Conservation (phyloP, 64 coral and sea anemone genomes). For the Porites australiensis region DNA sequence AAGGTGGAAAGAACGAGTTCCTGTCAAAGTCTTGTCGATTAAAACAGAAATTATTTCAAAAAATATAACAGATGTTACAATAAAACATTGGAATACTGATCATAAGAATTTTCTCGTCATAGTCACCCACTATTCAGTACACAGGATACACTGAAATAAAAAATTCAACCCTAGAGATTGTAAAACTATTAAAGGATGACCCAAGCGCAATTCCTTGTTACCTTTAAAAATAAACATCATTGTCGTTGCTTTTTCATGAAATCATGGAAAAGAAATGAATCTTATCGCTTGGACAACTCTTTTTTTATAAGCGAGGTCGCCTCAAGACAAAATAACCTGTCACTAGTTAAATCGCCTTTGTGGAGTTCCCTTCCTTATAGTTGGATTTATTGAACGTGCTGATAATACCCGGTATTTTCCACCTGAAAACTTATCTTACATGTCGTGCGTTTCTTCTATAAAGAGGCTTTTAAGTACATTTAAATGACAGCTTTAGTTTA, state of each 20-base stretch:
- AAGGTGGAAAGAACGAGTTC: too few relatives aligned
- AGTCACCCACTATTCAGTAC: too few relatives aligned
- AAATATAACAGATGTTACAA: too few relatives aligned
- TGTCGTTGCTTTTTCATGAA: conserved; percentile 17
- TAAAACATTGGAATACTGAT: too few relatives aligned
- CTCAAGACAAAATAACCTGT: conserved; percentile 57
- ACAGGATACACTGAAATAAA: too few relatives aligned
- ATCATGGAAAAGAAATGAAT: conserved; percentile 53
- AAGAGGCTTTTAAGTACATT: conserved; percentile 2
- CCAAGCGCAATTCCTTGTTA: neutral
- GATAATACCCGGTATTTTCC: neutral
- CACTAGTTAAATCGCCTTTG: neutral
- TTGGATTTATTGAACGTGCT: neutral
- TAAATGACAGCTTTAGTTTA: neutral
- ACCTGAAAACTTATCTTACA: conserved; percentile 3
- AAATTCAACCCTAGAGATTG: neutral
- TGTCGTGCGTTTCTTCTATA: neutral
- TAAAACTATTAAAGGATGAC: neutral
- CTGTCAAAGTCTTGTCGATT: too few relatives aligned
- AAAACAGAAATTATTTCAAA: too few relatives aligned
- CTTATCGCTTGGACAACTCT: conserved; percentile 25
- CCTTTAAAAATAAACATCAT: neutral
- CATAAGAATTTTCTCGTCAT: too few relatives aligned
- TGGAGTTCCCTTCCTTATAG: neutral
- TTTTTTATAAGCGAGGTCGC: conserved; percentile 20